Conservation (phyloP, 2,888 invertebrate genomes). For the Vannuccia rotundouncinata region DNA sequence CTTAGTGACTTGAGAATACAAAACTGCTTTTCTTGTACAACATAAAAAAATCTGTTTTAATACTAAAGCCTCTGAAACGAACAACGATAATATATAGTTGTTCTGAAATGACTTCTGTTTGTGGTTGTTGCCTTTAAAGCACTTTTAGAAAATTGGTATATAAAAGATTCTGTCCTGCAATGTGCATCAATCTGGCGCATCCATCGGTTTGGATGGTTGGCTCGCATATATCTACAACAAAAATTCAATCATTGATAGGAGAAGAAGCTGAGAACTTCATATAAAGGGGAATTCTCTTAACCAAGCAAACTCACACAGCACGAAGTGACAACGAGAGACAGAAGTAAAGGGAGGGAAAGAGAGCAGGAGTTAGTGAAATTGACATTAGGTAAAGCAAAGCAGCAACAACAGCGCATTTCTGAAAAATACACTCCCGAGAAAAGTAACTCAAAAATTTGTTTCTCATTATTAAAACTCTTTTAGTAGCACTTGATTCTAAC, state of each 20-base stretch:
- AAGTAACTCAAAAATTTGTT: background rate
- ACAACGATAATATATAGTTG: no score
- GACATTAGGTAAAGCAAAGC: no score
- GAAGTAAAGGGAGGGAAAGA: no score
- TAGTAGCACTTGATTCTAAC: background rate
- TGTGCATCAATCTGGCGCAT: background rate
- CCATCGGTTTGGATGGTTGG: background rate
- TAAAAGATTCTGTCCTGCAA: background rate
- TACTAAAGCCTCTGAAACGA: no score
- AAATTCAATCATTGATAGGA: background rate
- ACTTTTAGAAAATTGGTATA: conserved; percentile 1
- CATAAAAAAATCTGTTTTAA: no score
- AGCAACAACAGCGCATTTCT: no score
- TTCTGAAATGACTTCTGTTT: no score
- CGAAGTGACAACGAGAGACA: background rate
- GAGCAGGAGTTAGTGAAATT: no score
- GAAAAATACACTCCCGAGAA: background rate
- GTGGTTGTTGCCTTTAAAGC: background rate
- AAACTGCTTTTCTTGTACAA: no score
- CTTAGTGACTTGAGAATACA: no score
- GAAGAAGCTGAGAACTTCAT: background rate
- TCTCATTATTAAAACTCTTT: background rate
- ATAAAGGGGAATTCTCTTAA: background rate
- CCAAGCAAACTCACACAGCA: background rate
- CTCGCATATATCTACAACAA: background rate